phyloP scores from a whole-genome alignment of 2,113 vertebrate genomes.

The Pterophyllum scalare region DNA sequence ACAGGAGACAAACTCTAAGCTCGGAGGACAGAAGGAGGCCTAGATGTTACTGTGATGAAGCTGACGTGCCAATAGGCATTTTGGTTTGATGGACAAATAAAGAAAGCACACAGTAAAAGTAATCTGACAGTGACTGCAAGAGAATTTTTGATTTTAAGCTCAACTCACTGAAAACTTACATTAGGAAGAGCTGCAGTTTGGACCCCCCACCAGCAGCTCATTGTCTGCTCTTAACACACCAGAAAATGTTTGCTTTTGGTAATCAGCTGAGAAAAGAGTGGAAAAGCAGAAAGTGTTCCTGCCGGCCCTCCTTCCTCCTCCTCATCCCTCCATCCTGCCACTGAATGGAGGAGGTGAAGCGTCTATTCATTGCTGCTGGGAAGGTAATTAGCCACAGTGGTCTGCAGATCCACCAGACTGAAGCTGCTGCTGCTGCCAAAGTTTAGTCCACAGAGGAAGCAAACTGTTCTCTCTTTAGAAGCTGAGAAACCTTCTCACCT shows the following conservation, averaged over 20 bases:
- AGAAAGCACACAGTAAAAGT: too few relatives aligned
- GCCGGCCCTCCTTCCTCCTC: neutral
- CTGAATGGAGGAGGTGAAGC: constrained; percentile 37
- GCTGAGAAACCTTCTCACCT: neutral
- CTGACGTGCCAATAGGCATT: neutral
- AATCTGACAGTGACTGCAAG: too few relatives aligned
- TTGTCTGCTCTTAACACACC: neutral
- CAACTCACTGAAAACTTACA: neutral
- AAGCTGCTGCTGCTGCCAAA: constrained; percentile 3
- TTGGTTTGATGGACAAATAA: neutral
- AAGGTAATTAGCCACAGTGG: constrained; percentile 34
- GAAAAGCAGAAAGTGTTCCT: neutral
- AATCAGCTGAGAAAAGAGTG: neutral
- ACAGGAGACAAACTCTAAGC: rapidly evolving
- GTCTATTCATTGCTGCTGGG: constrained; percentile 12
- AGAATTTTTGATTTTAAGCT: neutral
- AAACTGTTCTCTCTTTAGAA: neutral
- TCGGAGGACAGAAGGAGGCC: neutral
- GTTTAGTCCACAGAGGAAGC: neutral
- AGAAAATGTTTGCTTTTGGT: neutral
- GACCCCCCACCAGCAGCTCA: neutral
- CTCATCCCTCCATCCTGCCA: constrained; percentile 8
- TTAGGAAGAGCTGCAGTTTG: neutral
- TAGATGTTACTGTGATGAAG: neutral
- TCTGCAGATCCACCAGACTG: neutral